Evolutionary conservation across 1,140 invertebrate species (phyloP), one percentile per base, ranked within the genome.

Genomic region (Psix sp.): DNA sequence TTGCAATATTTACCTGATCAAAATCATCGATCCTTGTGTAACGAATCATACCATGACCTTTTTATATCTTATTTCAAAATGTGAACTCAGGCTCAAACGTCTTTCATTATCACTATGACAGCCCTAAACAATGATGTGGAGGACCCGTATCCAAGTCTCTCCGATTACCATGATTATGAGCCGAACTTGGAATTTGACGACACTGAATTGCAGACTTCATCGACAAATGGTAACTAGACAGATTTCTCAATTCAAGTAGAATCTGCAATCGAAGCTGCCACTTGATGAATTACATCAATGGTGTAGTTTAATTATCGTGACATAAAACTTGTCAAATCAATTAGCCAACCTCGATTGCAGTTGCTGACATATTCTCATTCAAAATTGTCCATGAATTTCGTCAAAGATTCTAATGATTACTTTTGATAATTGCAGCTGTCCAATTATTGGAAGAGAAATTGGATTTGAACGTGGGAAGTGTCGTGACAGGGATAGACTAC

Each of bases 111-210:
- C 63, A 70, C 43, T 74, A 62, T 66, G 57, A 38, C 79, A 85
- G 82, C 79, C 42, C 75, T 80, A 15, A 80, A 78, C 67, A 87
- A 85, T 76, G 92, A 93, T 80, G 88, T 87, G 63, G 95, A 96
- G 73, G 94, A 96, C 84, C 91, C 93, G 9, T 94, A 94, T 83
- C 94, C 94, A 39, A 96, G 95, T 87, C 89, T 96, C 45, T 96
- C 95, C 24, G 95, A 96, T 85, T 94, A 92, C 83, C 94, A 96
- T 86, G 95, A 96, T 88, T 95, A 96, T 85, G 96, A 98, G 83
- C 96, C 96, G 16, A 95, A 96, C 87, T 89, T 98, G 81, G 96
- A 98, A 86, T 98, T 98, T 89, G 96, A 98, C 88, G 96, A 98
- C 87, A 95, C 95, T 7, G 96, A 98, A 87, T 83, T 96, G 39